A percentile compares a stretch with the other conserved stretches of the same genome.
Conservation (phyloP, 2,797 vertebrate genomes). For the Channa striata region DNA sequence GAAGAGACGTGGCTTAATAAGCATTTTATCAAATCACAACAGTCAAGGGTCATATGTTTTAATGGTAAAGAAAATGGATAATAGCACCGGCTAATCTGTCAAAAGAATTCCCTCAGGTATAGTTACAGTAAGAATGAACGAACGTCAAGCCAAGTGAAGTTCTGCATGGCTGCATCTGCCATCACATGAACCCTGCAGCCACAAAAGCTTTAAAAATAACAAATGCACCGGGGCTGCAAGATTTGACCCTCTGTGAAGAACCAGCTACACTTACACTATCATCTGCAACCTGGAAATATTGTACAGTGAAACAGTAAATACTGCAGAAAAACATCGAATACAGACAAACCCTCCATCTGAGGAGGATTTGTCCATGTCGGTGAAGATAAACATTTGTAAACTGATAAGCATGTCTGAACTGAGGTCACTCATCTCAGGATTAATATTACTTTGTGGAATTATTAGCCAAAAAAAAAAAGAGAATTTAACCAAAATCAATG, state of each 20-base stretch:
- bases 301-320: not conserved
- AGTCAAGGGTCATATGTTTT: conserved; percentile 47
- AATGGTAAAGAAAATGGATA: conserved; percentile 45
- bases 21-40: conserved; percentile 5
- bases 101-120: conserved; percentile 55
- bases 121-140: conserved; percentile 44
- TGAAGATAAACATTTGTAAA: conserved; percentile 21
- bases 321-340: not conserved
- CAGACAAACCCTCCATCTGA: not conserved
- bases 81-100: conserved; percentile 64
- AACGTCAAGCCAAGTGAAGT: conserved; percentile 63
- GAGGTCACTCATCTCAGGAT: conserved; percentile 3
- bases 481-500: not conserved
- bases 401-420: not conserved
- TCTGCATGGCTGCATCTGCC: conserved; percentile 65
- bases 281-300: conserved; percentile 9
- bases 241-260: conserved; percentile 18
- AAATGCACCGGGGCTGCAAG: conserved; percentile 12
- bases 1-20: not conserved
- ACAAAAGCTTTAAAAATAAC: conserved; percentile 67
- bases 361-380: conserved; percentile 14
- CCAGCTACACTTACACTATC: not conserved
- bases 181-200: conserved; percentile 55
- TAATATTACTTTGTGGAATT: conserved; percentile 1
- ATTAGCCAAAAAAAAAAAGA: not conserved